Evolutionary conservation across 2,113 vertebrate genomes (phyloP).

Genomic region (Menura novaehollandiae): DNA sequence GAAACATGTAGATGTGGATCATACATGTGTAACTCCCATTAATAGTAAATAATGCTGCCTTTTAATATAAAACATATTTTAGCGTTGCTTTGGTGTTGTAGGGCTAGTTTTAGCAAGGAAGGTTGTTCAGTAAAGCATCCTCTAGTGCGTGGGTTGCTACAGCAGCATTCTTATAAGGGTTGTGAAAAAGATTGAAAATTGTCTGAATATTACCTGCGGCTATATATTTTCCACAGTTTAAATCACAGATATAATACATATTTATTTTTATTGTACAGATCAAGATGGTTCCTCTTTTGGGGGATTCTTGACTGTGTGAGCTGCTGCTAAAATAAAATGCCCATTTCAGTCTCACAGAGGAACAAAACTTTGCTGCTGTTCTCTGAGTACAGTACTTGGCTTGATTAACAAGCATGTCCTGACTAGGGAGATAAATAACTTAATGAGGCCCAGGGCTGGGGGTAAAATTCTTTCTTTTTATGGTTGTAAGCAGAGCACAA

Average conservation of each 20-base stretch:
- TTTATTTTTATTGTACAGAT: not conserved
- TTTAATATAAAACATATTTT: not conserved
- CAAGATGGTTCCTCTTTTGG: not conserved
- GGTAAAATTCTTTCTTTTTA: slow-evolving; percentile 50
- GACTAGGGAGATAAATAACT: slow-evolving; percentile 41
- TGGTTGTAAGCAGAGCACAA: not conserved
- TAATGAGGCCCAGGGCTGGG: slow-evolving; percentile 36
- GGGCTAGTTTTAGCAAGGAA: not conserved
- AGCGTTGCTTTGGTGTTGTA: not conserved
- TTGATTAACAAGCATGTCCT: slow-evolving; percentile 38
- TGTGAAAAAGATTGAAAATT: not conserved
- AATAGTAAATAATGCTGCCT: not conserved
- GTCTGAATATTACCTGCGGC: not conserved
- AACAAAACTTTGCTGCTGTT: not conserved
- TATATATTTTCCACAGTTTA: not conserved
- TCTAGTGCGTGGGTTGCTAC: not conserved
- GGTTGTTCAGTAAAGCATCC: not conserved
- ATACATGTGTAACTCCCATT: not conserved
- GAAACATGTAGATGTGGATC: not conserved
- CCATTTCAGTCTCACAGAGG: not conserved
- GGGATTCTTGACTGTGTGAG: not conserved
- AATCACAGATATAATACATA: not conserved
- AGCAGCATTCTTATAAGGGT: not conserved
- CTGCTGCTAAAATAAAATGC: slow-evolving; percentile 3
- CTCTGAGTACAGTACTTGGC: slow-evolving; percentile 11